A percentile compares a stretch with the other conserved stretches of the same genome.
Evolutionary conservation across 1,140 invertebrate genomes (phyloP).

Genomic region (Psix sp.): DNA sequence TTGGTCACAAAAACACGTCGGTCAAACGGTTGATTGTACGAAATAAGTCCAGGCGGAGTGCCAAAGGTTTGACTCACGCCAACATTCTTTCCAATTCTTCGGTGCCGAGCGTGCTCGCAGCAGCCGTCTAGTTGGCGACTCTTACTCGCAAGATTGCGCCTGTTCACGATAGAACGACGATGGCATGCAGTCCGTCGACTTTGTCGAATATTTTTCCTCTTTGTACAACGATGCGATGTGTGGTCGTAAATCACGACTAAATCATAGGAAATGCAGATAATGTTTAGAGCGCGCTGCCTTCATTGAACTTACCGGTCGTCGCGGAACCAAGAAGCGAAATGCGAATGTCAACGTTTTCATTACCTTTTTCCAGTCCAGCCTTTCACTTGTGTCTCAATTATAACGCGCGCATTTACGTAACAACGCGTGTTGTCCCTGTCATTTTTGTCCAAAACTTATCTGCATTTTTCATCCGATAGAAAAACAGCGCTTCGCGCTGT

Average conservation of each 20-base stretch:
- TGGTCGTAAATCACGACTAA: slow-evolving; percentile 44
- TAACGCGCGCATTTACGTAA: no score
- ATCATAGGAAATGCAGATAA: slow-evolving; percentile 49
- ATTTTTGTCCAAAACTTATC: no score
- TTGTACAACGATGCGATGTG: slow-evolving; percentile 20
- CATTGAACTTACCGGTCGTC: slow-evolving; percentile 16
- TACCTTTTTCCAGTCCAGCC: background rate
- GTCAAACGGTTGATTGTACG: slow-evolving; percentile 27
- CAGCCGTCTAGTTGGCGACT: slow-evolving; percentile 43
- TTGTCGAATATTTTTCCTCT: slow-evolving; percentile 53
- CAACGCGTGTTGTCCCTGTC: no score
- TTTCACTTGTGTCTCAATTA: slow-evolving; percentile 3
- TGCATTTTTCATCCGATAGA: no score
- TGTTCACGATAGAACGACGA: slow-evolving; percentile 50
- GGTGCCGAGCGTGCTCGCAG: slow-evolving; percentile 12
- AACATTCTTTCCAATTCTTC: slow-evolving; percentile 59
- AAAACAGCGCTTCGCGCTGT: no score
- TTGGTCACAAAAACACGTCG: slow-evolving; percentile 18
- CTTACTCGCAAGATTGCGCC: slow-evolving; percentile 39
- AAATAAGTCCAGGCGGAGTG: slow-evolving; percentile 57
- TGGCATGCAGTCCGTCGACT: slow-evolving; percentile 54
- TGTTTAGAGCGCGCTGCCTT: slow-evolving; percentile 15
- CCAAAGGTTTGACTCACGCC: slow-evolving; percentile 62
- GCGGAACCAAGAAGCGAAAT: slow-evolving; percentile 12
- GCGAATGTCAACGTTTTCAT: slow-evolving; percentile 15